Evolutionary conservation across 1,140 invertebrate genomes (phyloP).

Genomic region (Dermatophagoides farinae): DNA sequence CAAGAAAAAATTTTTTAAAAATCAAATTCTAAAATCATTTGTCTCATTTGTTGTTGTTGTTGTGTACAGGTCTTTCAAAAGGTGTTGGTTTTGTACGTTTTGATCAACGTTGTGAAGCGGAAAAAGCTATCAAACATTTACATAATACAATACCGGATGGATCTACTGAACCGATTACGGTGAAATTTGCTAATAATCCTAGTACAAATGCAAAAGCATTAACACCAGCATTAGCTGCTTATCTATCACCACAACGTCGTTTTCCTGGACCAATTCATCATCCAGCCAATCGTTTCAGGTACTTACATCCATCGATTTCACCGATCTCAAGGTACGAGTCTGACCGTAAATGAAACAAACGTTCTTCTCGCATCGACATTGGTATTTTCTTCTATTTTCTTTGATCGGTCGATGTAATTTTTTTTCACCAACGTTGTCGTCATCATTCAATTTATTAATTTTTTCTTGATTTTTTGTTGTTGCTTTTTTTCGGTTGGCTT

Average conservation of each 20-base stretch:
- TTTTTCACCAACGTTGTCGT: no score
- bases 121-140: slow-evolving; percentile 87
- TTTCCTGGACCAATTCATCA: slow-evolving; percentile 82
- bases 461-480: neutral
- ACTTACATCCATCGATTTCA: slow-evolving; percentile 35
- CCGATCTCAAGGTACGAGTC: slow-evolving; percentile 36
- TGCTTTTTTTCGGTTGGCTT: neutral
- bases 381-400: neutral
- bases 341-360: slow-evolving; percentile 7
- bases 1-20: neutral
- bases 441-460: no score
- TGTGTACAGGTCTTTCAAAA: slow-evolving; percentile 68
- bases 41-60: neutral
- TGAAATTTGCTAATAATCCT: slow-evolving; percentile 99
- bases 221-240: slow-evolving; percentile 63
- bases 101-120: slow-evolving; percentile 89
- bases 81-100: slow-evolving; percentile 98
- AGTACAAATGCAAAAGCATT: slow-evolving; percentile 73
- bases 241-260: slow-evolving; percentile 44
- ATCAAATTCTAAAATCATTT: neutral
- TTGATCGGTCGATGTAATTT: neutral
- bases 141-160: slow-evolving; percentile 92
- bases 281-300: slow-evolving; percentile 76
- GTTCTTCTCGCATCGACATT: neutral
- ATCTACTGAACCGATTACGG: slow-evolving; percentile 87